Evolutionary conservation across 64 coral and sea anemone genomes (phyloP), one percentile per base, ranked within the genome.

Genomic region (Stichodactyla mertensii): DNA sequence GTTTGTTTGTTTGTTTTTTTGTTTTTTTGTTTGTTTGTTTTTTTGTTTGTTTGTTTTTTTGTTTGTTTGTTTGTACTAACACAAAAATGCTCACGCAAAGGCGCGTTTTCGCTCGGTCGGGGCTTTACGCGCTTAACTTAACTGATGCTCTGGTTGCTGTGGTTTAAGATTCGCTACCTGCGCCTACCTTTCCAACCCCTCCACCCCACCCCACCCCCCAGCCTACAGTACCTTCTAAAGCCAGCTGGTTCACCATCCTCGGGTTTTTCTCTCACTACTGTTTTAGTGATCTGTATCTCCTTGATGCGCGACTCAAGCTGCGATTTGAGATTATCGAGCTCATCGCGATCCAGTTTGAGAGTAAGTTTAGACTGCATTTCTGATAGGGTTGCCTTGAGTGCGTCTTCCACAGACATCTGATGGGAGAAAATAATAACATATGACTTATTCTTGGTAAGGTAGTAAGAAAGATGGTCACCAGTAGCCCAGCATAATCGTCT

Each of bases 161-260:
- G 36, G 36, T 45, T 45, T 45, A 45, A 45, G 36, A 45, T 45
- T 45, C 36, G 36, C 36, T 45, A 4, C 3, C 36, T 45, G 36
- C 3, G 36, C 36, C 36, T 31, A 0, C 28, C 28, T 31, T 31
- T 1, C 28, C 28, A 31, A 31, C 28, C 28, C 28, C 28, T 31
- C 28, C 28, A 31, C 28, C 28, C 61, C 28, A 31, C 28, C 28
- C 61, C 11, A 64, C 4, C 11, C 16, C 16, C 5, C 14, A 16
- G 61, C 1, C 61, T 64, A 20, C 64, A 8, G 0, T 7, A 96
- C 94, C 94, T 92, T 78, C 94, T 88, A 27, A 96, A 96, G 26
- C 94, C 94, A 23, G 94, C 94, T 0, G 94, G 94, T 19, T 96
- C 94, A 24, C 94, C 91, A 61, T 96, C 94, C 16, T 96, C 94